Evolutionary conservation across 2,888 invertebrate species (phyloP).

Genomic region (Rotaria socialis): DNA sequence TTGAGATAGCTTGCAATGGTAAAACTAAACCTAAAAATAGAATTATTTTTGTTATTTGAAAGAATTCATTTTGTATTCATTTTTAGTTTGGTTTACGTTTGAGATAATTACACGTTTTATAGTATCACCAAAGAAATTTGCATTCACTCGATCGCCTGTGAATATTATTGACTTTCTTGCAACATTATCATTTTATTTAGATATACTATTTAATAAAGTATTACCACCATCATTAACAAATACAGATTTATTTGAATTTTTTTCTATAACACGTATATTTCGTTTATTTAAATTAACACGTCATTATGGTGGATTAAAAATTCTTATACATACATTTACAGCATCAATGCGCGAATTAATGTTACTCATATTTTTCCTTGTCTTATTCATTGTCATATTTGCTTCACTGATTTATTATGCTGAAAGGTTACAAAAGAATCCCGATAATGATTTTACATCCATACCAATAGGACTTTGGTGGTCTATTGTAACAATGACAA

Average conservation of each 20-base stretch:
- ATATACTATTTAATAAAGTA: conserved; percentile 64
- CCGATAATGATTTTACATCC: conserved; percentile 86
- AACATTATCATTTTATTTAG: conserved; percentile 85
- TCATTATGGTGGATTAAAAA: conserved; percentile 86
- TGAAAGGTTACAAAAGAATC: conserved; percentile 87
- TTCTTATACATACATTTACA: conserved; percentile 90
- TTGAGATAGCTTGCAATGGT: conserved; percentile 80
- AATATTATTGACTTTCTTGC: conserved; percentile 90
- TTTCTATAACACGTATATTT: conserved; percentile 87
- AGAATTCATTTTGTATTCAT: too few species aligned
- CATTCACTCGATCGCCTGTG: conserved; percentile 81
- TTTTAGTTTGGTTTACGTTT: conserved; percentile 81
- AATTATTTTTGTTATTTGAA: conserved; percentile 47
- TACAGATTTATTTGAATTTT: conserved; percentile 84
- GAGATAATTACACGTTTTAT: conserved; percentile 80
- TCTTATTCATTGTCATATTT: conserved; percentile 89
- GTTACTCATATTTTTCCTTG: conserved; percentile 86
- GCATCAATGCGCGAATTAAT: conserved; percentile 88
- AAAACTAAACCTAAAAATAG: background rate
- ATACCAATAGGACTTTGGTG: conserved; percentile 90
- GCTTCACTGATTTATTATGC: conserved; percentile 90
- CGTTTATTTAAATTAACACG: conserved; percentile 88
- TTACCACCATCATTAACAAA: conserved; percentile 59
- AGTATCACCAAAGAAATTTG: conserved; percentile 82
- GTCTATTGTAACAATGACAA: conserved; percentile 94